These are phyloP conservation scores for Mesitornis unicolor DNA, from an alignment of 2,113 vertebrate genomes.

Conservation along the genomic window DNA sequence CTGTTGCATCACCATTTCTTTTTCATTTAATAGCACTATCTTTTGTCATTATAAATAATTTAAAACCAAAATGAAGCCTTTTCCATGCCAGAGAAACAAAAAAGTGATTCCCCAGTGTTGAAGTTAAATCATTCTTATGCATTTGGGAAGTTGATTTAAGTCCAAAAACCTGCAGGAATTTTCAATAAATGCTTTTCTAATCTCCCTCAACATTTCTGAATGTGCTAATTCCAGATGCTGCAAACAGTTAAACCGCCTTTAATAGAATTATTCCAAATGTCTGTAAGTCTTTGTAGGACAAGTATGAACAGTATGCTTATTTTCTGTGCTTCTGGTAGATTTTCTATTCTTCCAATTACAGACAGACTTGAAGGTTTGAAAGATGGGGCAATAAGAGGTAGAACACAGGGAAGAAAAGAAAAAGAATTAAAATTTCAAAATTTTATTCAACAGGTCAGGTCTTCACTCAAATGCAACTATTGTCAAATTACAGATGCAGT, in stretches of 20 bases:
- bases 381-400: background rate
- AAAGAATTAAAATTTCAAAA: background rate
- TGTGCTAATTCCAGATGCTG: background rate
- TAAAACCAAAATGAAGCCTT: background rate
- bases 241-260: background rate
- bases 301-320: background rate
- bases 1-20: background rate
- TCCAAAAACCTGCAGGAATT: background rate
- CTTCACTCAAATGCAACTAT: background rate
- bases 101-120: background rate
- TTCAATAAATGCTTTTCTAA: background rate
- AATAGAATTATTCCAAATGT: background rate
- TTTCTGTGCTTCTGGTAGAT: background rate
- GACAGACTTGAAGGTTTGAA: background rate
- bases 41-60: constrained; percentile 1
- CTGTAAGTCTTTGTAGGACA: background rate
- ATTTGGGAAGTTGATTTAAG: background rate
- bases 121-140: background rate
- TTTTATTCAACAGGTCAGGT: background rate
- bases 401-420: background rate
- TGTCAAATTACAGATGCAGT: background rate
- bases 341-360: background rate
- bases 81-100: background rate
- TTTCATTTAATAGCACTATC: background rate
- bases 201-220: background rate